These are phyloP conservation scores for Rafetus swinhoei DNA, from an alignment of 2,113 vertebrate species.

Conservation along the genomic window DNA sequence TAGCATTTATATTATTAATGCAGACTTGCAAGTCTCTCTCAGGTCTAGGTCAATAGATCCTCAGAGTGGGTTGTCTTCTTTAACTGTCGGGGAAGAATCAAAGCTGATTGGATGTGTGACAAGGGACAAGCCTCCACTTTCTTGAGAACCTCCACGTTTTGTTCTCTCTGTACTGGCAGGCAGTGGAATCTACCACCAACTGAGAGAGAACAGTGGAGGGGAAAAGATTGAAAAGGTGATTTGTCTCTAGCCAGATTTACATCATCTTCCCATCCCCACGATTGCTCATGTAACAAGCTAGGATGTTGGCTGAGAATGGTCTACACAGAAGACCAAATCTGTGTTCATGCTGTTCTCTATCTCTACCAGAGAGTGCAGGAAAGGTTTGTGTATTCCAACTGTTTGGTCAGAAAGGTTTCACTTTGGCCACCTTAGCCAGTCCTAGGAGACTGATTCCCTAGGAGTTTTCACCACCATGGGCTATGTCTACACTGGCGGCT, in stretches of 20 bases:
- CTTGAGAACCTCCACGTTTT: background rate
- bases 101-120: background rate
- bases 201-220: background rate
- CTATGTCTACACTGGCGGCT: too few relatives aligned
- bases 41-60: too few relatives aligned
- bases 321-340: background rate
- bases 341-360: background rate
- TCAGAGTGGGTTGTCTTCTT: too few relatives aligned
- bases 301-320: background rate
- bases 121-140: background rate
- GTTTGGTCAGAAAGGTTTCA: too few relatives aligned
- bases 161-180: background rate
- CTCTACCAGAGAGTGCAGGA: background rate
- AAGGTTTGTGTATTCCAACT: background rate
- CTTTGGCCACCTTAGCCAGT: too few relatives aligned
- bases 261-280: background rate
- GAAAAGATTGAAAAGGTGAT: background rate
- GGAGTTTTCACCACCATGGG: too few relatives aligned
- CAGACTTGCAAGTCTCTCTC: background rate
- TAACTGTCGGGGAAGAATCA: background rate
- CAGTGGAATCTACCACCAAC: background rate
- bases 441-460: too few relatives aligned
- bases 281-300: background rate
- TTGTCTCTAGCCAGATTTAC: background rate
- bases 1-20: background rate